Evolutionary conservation across 2,113 vertebrate genomes (phyloP).

Genomic region (Proteles cristata): DNA sequence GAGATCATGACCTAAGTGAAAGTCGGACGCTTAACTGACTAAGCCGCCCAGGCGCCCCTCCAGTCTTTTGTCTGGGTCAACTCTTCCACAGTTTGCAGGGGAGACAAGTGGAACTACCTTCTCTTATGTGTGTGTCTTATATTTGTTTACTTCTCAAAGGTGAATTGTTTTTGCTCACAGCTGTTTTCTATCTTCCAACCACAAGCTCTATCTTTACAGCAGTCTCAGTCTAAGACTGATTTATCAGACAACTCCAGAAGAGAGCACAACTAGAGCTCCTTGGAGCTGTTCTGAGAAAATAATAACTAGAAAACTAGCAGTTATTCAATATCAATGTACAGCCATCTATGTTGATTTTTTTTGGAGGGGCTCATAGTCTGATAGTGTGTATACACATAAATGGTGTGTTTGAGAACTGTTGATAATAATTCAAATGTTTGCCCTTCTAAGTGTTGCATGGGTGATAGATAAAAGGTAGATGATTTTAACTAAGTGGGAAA

Average conservation of each 20-base stretch:
- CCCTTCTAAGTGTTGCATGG: constrained; percentile 3
- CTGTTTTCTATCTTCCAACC: not conserved
- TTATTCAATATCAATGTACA: not conserved
- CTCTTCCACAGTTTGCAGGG: not conserved
- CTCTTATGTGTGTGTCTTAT: not conserved
- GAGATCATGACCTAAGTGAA: too few species aligned
- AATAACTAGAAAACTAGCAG: not conserved
- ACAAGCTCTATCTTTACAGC: not conserved
- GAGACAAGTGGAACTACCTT: not conserved
- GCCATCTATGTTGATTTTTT: not conserved
- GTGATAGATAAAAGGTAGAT: not conserved
- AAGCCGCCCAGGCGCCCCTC: too few species aligned
- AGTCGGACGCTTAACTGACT: too few species aligned
- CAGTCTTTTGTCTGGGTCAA: not conserved
- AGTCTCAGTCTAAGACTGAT: not conserved
- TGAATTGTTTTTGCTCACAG: constrained; percentile 25
- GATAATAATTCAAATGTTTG: not conserved
- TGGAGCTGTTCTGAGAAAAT: not conserved
- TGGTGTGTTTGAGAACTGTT: not conserved
- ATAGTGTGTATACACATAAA: not conserved
- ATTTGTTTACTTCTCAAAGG: constrained; percentile 27
- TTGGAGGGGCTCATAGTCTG: not conserved
- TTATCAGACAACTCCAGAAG: not conserved
- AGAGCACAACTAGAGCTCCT: not conserved
- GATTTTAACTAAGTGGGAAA: not conserved